Percentiles rank a stretch among this genome's conserved stretches.
Conservation (phyloP, 2,888 invertebrate species). For the Acrobasis repandana region DNA sequence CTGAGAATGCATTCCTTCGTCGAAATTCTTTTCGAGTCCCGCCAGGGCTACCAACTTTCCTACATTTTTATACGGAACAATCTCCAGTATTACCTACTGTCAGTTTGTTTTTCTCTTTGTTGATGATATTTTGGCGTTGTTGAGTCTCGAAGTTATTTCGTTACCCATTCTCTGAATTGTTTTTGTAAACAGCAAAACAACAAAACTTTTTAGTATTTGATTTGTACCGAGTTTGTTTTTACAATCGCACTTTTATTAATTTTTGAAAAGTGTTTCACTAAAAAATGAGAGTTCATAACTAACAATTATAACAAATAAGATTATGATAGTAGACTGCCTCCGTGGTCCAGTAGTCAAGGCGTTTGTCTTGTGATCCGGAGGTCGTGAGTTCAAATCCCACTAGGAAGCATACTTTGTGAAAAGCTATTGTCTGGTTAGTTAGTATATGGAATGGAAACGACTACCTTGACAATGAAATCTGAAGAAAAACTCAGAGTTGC, state of each 20-base stretch:
- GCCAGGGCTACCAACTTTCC: constrained; percentile 40
- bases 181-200: constrained; percentile 57
- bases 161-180: constrained; percentile 57
- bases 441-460: too few species aligned
- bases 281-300: too few species aligned
- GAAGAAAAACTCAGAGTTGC: too few species aligned
- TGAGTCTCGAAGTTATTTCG: constrained; percentile 57
- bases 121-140: constrained; percentile 63
- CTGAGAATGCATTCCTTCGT: constrained; percentile 50
- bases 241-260: neutral
- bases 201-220: constrained; percentile 38
- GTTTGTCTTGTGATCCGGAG: too few species aligned
- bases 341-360: too few species aligned
- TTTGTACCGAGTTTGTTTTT: constrained; percentile 2
- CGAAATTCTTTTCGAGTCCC: constrained; percentile 48
- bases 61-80: constrained; percentile 58
- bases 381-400: too few species aligned
- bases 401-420: too few species aligned
- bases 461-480: too few species aligned
- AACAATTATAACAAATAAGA: too few species aligned
- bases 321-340: too few species aligned
- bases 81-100: constrained; percentile 43
- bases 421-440: too few species aligned
- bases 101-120: constrained; percentile 60
- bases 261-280: too few species aligned